Base-by-base conservation (phyloP, 2,113 vertebrate genomes). In the Pteruthius melanotis region DNA sequence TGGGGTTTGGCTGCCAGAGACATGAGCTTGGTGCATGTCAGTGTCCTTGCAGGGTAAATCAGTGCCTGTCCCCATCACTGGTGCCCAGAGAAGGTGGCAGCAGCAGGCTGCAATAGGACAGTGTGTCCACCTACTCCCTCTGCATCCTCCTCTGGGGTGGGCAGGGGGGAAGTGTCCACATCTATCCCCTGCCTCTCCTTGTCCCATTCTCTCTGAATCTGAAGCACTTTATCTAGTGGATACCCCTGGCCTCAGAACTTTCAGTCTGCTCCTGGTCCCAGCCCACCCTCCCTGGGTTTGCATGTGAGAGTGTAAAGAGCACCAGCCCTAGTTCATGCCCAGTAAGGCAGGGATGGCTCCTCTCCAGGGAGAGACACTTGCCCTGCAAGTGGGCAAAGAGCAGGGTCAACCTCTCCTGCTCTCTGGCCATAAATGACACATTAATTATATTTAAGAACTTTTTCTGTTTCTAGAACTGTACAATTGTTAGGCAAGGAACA, bases 21-120 rank as follows among this genome's bases (percentile, higher is more conserved):
- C 0, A 0, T 9, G 40, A 60, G 49, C 24, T 49, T 19, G 42
- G 28, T 6, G 26, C 54, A 17, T 0, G 0, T 6, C 15, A 11
- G 57, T 26, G 37, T 57, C 59, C 63, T 35, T 7, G 5, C n/a
- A 44, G 68, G 45, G 40, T 54, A 23, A 13, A 37, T 12, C 45
- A 13, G 40, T 12, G 28, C 39, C 31, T 17, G 13, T 60, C 30
- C 59, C 47, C 52, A 9, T 4, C 13, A 3, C 1, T 1, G 5
- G 7, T n/a, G 70, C 49, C 18, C 42, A 24, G 65, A 17, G 74
- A 0, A 61, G 50, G 40, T 15, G 60, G 19, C 60, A 61, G 81
- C 15, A 17, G 19, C 28, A 39, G 42, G 23, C 60, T 75, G 47
- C 63, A 30, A 0, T 2, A 53, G 53, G 17, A 28, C 65, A 44